Evolutionary conservation across 2,888 invertebrate genomes (phyloP).

Genomic region (Torymus texanus): DNA sequence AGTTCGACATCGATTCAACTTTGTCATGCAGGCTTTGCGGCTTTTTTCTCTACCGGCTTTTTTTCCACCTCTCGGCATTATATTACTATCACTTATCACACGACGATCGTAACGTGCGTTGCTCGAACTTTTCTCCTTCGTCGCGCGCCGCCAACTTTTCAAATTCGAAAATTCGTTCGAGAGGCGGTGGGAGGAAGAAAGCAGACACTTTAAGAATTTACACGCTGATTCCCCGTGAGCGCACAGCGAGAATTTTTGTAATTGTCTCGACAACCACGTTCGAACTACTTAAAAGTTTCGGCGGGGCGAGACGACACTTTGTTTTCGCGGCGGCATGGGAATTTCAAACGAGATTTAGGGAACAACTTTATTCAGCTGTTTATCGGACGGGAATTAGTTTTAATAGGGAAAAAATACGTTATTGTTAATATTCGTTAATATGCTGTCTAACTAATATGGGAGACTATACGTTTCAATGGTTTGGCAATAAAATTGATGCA

Average conservation of each 20-base stretch:
- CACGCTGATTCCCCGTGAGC: no score
- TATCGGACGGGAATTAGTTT: background rate
- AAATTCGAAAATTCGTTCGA: background rate
- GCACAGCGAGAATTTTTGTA: constrained; percentile 28
- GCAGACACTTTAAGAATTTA: no score
- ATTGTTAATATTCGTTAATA: background rate
- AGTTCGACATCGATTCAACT: constrained; percentile 48
- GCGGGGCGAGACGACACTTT: background rate
- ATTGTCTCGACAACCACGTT: constrained; percentile 20
- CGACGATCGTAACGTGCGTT: constrained; percentile 15
- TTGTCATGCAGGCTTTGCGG: constrained; percentile 19
- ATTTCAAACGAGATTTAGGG: constrained; percentile 26
- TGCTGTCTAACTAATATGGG: no score
- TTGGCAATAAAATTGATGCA: no score
- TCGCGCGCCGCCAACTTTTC: background rate
- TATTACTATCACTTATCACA: constrained; percentile 32
- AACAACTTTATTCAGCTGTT: constrained; percentile 19
- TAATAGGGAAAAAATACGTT: background rate
- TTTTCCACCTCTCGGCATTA: background rate
- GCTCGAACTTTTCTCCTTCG: background rate
- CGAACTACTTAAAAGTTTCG: constrained; percentile 35
- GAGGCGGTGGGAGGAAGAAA: background rate
- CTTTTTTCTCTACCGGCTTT: background rate
- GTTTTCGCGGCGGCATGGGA: background rate
- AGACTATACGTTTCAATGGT: no score